Conservation (phyloP, 30 jellyfish, hydroid and myxozoan genomes). For the Turritopsis dohrnii region DNA sequence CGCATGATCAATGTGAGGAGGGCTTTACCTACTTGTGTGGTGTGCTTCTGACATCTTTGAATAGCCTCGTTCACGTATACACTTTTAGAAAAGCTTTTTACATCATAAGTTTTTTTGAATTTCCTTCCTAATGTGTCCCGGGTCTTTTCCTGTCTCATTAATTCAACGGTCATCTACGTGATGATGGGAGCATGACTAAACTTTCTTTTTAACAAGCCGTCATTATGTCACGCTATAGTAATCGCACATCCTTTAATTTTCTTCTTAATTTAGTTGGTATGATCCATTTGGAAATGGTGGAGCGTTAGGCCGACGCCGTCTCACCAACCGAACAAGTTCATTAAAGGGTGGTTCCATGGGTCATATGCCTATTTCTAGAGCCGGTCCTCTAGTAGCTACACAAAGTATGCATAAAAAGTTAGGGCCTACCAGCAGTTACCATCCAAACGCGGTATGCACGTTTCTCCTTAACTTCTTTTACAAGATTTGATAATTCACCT, state of each 20-base stretch:
- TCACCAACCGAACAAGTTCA: constrained; percentile 68
- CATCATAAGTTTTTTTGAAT: not conserved
- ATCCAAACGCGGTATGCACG: constrained; percentile 48
- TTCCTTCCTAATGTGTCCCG: not conserved
- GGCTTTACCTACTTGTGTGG: not conserved
- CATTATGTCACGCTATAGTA: too few species aligned
- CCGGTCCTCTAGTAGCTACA: constrained; percentile 83
- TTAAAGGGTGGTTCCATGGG: constrained; percentile 67
- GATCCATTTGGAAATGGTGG: constrained; percentile 89
- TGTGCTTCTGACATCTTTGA: not conserved
- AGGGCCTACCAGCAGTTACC: constrained; percentile 62
- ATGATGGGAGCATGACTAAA: not conserved
- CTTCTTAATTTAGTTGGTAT: constrained; percentile 44
- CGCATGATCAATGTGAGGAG: not conserved
- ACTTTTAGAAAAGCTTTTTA: not conserved
- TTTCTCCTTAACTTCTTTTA: not conserved
- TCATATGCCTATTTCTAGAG: constrained; percentile 51
- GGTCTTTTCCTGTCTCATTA: not conserved
- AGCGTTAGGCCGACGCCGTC: constrained; percentile 47
- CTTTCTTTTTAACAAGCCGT: too few species aligned
- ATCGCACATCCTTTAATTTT: not conserved
- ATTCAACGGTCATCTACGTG: not conserved
- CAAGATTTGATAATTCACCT: too few species aligned
- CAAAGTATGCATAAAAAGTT: constrained; percentile 64
- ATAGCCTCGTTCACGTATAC: not conserved